Evolutionary conservation across 2,888 invertebrate species (phyloP), one percentile per base, ranked within the genome.

Genomic region (Acrobeloides nanus): DNA sequence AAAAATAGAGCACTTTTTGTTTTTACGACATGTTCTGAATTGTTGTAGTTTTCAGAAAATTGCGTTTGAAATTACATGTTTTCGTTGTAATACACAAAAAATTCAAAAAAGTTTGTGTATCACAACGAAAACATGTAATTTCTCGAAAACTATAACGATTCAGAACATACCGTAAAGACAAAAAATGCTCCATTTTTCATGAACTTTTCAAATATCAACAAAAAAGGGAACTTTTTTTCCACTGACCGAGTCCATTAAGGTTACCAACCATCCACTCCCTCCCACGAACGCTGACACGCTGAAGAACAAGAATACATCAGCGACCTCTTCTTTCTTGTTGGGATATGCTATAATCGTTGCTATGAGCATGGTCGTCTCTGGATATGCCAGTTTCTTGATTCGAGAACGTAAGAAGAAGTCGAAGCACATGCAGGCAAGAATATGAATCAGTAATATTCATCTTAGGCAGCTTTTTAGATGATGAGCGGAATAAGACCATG

Each of bases 361-460:
- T 6, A 47, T 53, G 46, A 39, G 37, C 5, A 50, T 59, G 57
- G 57, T 47, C 5, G 53, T 61, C 23, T 59, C 64, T 7, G 61
- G 62, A 6, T 65, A 61, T 43, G 54, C 57, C 12, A 50, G 58
- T 20, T 67, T 67, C 49, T 39, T 67, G 17, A 66, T 67, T 33
- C 56, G 66, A 5, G 67, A 67, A 38, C 45, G 66, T 7, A 66
- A 64, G 53, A 67, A 67, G 56, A 64, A 62, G 31, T 60, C 55
- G 18, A 67, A 67, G 40, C 67, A 66, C 48, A 64, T 67, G 64
- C 66, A 64, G 18, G 42, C n/a, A n/a, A n/a, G n/a, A n/a, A n/a
- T n/a, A n/a, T n/a, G n/a, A n/a, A n/a, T n/a, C n/a, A n/a, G n/a
- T n/a, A n/a, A n/a, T n/a, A n/a, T n/a, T n/a, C n/a, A n/a, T n/a